Evolutionary conservation across 2,797 vertebrate species (phyloP).

Genomic region (Takifugu ocellatus): DNA sequence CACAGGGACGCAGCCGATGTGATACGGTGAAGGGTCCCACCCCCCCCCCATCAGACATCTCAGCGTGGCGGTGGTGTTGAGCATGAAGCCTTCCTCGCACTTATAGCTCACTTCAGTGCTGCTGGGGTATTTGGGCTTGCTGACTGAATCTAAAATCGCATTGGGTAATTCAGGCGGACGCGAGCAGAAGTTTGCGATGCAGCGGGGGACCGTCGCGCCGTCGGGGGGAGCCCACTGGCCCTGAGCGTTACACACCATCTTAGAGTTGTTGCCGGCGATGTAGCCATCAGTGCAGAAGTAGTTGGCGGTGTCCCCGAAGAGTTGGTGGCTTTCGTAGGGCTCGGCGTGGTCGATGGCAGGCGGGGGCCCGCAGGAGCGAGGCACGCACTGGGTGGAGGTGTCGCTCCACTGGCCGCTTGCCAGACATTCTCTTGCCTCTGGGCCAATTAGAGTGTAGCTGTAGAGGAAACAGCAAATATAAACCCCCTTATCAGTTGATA

Average conservation of each 20-base stretch:
- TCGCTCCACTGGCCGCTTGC: constrained; percentile 84
- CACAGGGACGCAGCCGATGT: constrained; percentile 87
- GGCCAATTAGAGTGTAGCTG: constrained; percentile 90
- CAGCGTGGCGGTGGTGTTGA: constrained; percentile 87
- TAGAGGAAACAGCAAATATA: constrained; percentile 4
- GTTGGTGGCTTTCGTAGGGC: constrained; percentile 86
- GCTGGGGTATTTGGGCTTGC: constrained; percentile 87
- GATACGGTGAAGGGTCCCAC: constrained; percentile 86
- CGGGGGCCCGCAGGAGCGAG: constrained; percentile 91
- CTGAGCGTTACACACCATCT: constrained; percentile 87
- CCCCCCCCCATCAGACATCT: constrained; percentile 88
- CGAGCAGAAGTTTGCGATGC: constrained; percentile 94
- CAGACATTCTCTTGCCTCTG: constrained; percentile 84
- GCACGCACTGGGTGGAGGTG: constrained; percentile 86
- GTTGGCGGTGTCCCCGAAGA: constrained; percentile 89
- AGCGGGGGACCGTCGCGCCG: constrained; percentile 80
- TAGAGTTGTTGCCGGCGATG: constrained; percentile 86
- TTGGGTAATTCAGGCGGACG: constrained; percentile 83
- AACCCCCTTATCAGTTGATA: neutral
- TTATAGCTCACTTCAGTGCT: constrained; percentile 90
- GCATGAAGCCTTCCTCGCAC: constrained; percentile 92
- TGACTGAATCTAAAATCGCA: constrained; percentile 87
- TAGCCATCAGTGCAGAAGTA: constrained; percentile 96
- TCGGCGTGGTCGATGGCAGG: constrained; percentile 89
- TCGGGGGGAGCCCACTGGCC: constrained; percentile 89